These are phyloP conservation scores for Monochamus alternatus DNA, from an alignment of 2,888 invertebrate genomes.

Conservation along the genomic window DNA sequence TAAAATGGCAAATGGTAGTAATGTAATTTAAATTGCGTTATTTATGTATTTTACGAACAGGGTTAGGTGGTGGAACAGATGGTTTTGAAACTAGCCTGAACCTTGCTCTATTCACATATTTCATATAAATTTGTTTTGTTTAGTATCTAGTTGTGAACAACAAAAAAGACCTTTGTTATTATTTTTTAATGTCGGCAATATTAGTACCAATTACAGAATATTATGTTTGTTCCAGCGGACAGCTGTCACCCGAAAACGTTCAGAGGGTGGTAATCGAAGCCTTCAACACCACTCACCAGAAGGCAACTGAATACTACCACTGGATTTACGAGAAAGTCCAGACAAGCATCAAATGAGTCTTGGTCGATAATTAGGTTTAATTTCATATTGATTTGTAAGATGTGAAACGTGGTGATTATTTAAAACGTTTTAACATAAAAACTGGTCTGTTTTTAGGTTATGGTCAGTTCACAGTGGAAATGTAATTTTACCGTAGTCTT, in stretches of 20 bases:
- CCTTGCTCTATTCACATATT: no score
- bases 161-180: no score
- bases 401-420: conserved; percentile 17
- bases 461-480: conserved; percentile 9
- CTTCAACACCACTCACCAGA: conserved; percentile 79
- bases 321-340: conserved; percentile 88
- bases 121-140: no score
- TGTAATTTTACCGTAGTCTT: conserved; percentile 29
- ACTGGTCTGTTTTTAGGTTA: conserved; percentile 38
- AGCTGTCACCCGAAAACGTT: conserved; percentile 84
- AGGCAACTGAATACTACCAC: conserved; percentile 80
- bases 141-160: no score
- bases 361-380: conserved; percentile 39
- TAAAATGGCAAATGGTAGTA: no score
- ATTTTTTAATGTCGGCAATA: no score
- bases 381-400: conserved; percentile 29
- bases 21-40: no score
- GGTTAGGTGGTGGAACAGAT: no score
- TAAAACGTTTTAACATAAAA: conserved; percentile 24
- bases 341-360: conserved; percentile 65
- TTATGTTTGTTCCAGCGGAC: conserved; percentile 75
- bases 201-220: no score
- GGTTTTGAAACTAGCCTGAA: no score
- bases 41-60: no score
- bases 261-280: conserved; percentile 79